phyloP scores from a whole-genome alignment of 2,113 vertebrate species.

The Chaetodon trifascialis region DNA sequence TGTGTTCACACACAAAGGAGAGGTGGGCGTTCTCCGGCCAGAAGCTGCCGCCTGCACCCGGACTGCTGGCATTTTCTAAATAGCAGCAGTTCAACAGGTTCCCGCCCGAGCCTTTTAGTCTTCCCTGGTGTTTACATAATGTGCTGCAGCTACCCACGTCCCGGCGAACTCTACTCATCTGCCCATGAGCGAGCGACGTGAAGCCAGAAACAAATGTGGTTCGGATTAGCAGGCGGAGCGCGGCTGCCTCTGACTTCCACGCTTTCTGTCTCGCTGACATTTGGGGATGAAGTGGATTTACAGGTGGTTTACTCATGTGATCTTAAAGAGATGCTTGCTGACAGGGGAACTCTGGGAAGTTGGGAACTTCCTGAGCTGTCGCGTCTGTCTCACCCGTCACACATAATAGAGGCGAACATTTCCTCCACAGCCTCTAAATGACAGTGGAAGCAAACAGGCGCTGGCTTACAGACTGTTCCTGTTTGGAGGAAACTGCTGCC shows the following conservation, averaged over 20 bases:
- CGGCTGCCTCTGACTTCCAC: not conserved
- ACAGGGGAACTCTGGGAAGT: not conserved
- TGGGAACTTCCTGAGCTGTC: constrained; percentile 7
- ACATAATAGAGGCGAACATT: not conserved
- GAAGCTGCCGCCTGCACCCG: constrained; percentile 14
- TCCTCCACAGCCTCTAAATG: not conserved
- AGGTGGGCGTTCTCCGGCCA: constrained; percentile 52
- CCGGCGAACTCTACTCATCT: constrained; percentile 31
- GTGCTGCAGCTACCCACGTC: constrained; percentile 38
- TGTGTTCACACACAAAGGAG: constrained; percentile 9
- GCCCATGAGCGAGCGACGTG: not conserved
- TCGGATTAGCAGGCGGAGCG: not conserved
- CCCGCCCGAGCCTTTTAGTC: constrained; percentile 42
- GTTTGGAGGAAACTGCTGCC: not conserved
- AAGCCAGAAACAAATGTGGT: constrained; percentile 7
- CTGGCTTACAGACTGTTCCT: no score
- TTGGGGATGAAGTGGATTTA: not conserved
- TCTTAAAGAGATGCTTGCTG: not conserved
- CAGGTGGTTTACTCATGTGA: not conserved
- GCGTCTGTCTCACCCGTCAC: not conserved
- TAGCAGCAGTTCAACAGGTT: constrained; percentile 64
- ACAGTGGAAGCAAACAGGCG: not conserved
- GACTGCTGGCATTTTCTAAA: constrained; percentile 59
- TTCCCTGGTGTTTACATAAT: constrained; percentile 60
- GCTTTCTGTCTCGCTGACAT: constrained; percentile 1